These are phyloP conservation scores for Rhincodon typus DNA, from an alignment of 2,797 vertebrate genomes.

Conservation along the genomic window DNA sequence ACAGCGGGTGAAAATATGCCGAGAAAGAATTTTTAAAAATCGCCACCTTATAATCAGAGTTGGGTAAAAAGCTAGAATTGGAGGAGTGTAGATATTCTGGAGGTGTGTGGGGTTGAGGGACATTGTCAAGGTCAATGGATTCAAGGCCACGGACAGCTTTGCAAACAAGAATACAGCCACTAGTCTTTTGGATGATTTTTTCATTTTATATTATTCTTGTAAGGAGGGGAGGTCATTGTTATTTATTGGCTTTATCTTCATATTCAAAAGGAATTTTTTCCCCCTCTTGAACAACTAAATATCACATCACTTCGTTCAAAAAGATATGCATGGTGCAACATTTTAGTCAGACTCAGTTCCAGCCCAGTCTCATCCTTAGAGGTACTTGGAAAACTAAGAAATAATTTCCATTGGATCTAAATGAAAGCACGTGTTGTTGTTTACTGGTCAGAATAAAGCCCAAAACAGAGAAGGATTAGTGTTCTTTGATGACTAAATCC, in stretches of 20 bases:
- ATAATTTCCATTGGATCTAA: neutral
- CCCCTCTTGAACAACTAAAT: neutral
- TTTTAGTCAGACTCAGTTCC: neutral
- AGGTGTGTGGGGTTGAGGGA: no score
- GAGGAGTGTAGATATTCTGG: no score
- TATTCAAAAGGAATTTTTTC: neutral
- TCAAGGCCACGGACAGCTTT: neutral
- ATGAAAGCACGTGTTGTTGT: slow-evolving; percentile 5
- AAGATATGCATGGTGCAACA: neutral
- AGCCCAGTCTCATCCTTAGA: neutral
- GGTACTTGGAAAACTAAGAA: neutral
- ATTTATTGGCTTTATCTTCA: neutral
- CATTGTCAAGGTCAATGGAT: no score
- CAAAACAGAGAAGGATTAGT: neutral
- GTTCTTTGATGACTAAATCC: neutral
- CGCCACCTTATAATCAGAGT: no score
- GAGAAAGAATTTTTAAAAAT: no score
- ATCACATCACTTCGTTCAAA: neutral
- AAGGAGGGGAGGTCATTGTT: neutral
- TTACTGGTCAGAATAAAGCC: neutral
- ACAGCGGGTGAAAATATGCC: no score
- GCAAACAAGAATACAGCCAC: no score
- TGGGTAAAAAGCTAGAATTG: no score
- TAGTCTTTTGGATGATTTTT: no score
- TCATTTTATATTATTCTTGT: neutral